phyloP scores from a whole-genome alignment of 2,888 invertebrate genomes.

The Ormyrus labotus region DNA sequence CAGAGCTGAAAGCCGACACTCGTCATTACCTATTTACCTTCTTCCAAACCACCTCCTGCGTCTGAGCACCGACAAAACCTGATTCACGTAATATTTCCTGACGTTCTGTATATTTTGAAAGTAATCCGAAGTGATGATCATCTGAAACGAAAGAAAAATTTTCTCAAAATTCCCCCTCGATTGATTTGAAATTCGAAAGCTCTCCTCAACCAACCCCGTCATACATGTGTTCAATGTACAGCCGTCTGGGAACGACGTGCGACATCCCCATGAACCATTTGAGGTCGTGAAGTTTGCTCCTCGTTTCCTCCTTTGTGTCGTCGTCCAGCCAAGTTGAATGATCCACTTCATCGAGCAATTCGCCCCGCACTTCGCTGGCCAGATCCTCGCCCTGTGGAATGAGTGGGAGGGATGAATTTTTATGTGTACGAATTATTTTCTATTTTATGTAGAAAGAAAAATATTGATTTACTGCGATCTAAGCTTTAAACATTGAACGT shows the following conservation, averaged over 20 bases:
- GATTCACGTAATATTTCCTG: neutral
- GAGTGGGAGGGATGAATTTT: too few species aligned
- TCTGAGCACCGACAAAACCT: neutral
- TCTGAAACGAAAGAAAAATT: constrained; percentile 34
- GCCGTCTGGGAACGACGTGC: constrained; percentile 44
- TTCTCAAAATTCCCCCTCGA: neutral
- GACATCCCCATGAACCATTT: constrained; percentile 48
- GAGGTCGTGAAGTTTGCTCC: constrained; percentile 53
- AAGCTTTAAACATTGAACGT: too few species aligned
- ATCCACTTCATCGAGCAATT: constrained; percentile 51
- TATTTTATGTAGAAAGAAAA: too few species aligned
- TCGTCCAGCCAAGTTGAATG: constrained; percentile 54
- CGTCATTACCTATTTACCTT: constrained; percentile 3
- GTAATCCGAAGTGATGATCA: constrained; percentile 51
- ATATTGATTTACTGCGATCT: too few species aligned
- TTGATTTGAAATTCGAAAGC: constrained; percentile 10
- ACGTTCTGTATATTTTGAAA: constrained; percentile 47
- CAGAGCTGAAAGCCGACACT: neutral
- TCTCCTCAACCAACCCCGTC: constrained; percentile 39
- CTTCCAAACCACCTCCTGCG: neutral
- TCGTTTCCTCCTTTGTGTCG: constrained; percentile 38
- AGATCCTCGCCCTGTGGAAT: constrained; percentile 43
- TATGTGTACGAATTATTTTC: too few species aligned
- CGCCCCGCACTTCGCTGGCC: constrained; percentile 50
- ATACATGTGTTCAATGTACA: constrained; percentile 41